Base-by-base conservation (phyloP, 2,797 vertebrate genomes). In the Sebastes cheni region DNA sequence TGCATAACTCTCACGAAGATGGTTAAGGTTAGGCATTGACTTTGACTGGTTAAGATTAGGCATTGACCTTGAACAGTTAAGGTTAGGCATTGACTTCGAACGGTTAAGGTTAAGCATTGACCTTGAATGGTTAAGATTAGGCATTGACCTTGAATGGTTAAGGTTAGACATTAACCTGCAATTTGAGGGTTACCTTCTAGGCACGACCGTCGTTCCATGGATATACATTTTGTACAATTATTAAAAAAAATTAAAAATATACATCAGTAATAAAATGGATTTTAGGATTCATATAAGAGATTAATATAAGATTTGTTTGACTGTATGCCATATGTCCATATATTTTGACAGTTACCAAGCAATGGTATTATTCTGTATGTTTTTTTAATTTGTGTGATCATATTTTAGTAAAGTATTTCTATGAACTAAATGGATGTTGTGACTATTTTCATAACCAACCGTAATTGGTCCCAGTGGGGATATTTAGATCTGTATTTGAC, bases 11-110 rank as follows among this genome's bases (percentile, higher is more conserved):
- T 54, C 52, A 54, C 8, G 8, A 20, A 50, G n/a, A 54, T 54
- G 52, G n/a, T 54, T 54, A 54, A 54, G 50, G 20, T 54, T 54
- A 50, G 18, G 46, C 39, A 6, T 42, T 42, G 39, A 42, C 39
- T 0, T 42, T 6, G 14, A 42, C 16, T 1, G 39, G 39, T 42
- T 42, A 16, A 16, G 14, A 16, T 46, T 8, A 46, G 0, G 6
- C 42, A 18, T 46, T 18, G 42, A 46, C 6, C 0, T 18, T 3
- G 39, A 42, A 42, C 0, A 6, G 39, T 42, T 42, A 34, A 34
- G 9, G 9, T 34, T 34, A 10, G 3, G 32, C 9, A 10, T 34
- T 34, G 32, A 34, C 32, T 0, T 34, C 1, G 9, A 34, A 34
- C 1, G 32, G 32, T 34, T 34, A 39, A 39, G 12, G 39, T 42